phyloP scores from a whole-genome alignment of 2,797 vertebrate species.

The Lepidocolaptes lacrymiger region DNA sequence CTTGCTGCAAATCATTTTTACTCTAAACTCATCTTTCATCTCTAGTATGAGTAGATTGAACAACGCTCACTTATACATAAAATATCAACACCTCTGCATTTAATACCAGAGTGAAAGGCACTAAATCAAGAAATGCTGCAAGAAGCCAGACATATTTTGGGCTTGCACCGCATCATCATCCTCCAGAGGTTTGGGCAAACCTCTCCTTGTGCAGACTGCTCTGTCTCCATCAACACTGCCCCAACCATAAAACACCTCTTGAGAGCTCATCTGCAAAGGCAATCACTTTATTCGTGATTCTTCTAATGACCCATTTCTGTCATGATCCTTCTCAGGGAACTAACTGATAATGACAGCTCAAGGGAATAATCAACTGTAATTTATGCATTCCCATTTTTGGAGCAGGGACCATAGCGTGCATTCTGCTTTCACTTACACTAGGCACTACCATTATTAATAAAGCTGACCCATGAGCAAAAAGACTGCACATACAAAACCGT shows the following conservation, averaged over 20 bases:
- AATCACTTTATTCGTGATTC: slow-evolving; percentile 23
- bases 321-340: slow-evolving; percentile 44
- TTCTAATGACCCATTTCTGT: slow-evolving; percentile 69
- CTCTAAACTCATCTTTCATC: not conserved
- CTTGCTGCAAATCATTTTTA: not conserved
- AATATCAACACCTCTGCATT: slow-evolving; percentile 2
- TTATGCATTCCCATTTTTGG: not conserved
- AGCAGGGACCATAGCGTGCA: not conserved
- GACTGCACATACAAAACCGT: not conserved
- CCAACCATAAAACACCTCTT: slow-evolving; percentile 59
- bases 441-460: not conserved
- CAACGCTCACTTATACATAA: not conserved
- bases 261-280: slow-evolving; percentile 57
- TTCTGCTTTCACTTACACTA: slow-evolving; percentile 9
- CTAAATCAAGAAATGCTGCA: not conserved
- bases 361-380: slow-evolving; percentile 62
- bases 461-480: not conserved
- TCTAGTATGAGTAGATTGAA: not conserved
- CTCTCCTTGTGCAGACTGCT: not conserved
- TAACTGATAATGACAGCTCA: slow-evolving; percentile 59
- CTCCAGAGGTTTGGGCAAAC: slow-evolving; percentile 12
- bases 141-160: slow-evolving; percentile 15
- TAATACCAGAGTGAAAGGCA: not conserved
- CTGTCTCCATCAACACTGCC: slow-evolving; percentile 49
- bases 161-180: not conserved